Evolutionary conservation across 2,113 vertebrate species (phyloP), one percentile per base, ranked within the genome.

Genomic region (Gambusia holbrooki): DNA sequence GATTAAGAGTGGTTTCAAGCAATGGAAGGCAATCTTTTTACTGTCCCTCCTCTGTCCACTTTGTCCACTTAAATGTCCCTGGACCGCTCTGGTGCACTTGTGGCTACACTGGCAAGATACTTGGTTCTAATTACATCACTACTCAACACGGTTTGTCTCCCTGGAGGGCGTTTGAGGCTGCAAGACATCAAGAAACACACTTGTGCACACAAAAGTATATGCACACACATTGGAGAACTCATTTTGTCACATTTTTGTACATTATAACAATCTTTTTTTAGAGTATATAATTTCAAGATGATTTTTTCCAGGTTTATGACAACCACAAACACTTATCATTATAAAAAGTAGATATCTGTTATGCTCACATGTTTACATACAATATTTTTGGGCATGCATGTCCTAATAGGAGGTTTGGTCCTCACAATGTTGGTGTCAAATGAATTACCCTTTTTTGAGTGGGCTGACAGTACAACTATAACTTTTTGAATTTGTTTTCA

Each of bases 41-140:
- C 61, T 64, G 33, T 29, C 14, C 60, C 11, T 58, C 13, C 30
- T 22, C 17, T 22, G 33, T 28, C 33, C 5, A 14, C 28, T 37
- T 60, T 12, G 3, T 35, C 51, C 70, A 65, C 70, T 74, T 8
- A 22, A 66, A 69, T 35, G 35, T 62, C 29, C 30, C 58, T 58
- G 14, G 33, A n/a, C 63, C 54, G 67, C 37, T 78, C 48, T 75
- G 48, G 10, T 72, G 45, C 69, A 60, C 74, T 78, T 62, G 71
- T 74, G 71, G 66, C 71, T 81, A n/a, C 10, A 72, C 74, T 73
- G 82, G 60, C 60, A 51, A 51, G 68, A 66, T 62, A 51, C 60
- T 80, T 27, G 22, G 37, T 25, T 80, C 25, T 73, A 74, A 80
- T 84, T 63, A 62, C 66, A 68, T 22, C 0, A 3, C 71, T 48